Evolutionary conservation across 1,140 invertebrate species (phyloP).

Genomic region (Sarcophaga peregrina): DNA sequence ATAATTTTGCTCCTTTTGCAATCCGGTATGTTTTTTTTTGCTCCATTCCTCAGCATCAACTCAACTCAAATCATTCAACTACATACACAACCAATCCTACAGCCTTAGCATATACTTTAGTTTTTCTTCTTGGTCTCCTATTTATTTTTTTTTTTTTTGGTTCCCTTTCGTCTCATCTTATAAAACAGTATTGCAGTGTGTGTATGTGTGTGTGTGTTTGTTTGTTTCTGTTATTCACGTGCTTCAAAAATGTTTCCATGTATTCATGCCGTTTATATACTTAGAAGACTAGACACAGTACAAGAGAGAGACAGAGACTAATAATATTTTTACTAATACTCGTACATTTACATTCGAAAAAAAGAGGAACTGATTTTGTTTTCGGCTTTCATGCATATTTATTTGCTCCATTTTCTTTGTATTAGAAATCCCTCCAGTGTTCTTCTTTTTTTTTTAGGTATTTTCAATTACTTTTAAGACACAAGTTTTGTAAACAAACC

Average conservation of each 20-base stretch:
- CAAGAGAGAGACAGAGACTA: not conserved
- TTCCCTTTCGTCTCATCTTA: not conserved
- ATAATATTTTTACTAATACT: not conserved
- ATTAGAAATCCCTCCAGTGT: not conserved
- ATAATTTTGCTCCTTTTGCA: conserved; percentile 42
- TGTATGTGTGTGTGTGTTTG: conserved; percentile 24
- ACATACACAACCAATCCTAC: not conserved
- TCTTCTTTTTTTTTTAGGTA: not conserved
- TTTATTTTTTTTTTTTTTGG: not conserved
- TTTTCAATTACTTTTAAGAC: not conserved
- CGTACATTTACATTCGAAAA: not conserved
- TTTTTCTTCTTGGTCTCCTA: not conserved
- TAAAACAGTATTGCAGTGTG: not conserved
- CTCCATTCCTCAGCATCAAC: not conserved
- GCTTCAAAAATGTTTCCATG: not conserved
- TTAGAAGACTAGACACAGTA: not conserved
- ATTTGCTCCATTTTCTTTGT: too few species aligned
- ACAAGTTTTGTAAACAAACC: conserved; percentile 6
- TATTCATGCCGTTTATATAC: not conserved
- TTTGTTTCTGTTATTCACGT: conserved; percentile 13
- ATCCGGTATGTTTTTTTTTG: conserved; percentile 41
- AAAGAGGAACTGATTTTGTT: not conserved
- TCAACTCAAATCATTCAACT: too few species aligned
- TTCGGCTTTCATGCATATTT: not conserved
- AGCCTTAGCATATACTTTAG: too few species aligned